Percentiles rank a stretch among this genome's conserved stretches.
These are phyloP conservation scores for Mobula birostris DNA, from an alignment of 2,113 vertebrate species.

Conservation along the genomic window DNA sequence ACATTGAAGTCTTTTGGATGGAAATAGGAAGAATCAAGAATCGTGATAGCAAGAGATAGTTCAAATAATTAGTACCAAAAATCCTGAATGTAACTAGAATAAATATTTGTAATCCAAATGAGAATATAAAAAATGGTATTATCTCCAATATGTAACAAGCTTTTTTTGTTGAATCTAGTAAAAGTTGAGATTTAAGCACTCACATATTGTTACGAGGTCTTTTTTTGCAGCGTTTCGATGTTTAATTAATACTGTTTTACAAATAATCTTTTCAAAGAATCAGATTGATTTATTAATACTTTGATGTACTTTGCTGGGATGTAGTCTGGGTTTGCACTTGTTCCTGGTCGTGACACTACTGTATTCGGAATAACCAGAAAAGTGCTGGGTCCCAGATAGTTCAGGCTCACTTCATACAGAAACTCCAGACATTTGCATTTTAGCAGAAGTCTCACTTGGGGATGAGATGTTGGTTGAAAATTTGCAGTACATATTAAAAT, in stretches of 20 bases:
- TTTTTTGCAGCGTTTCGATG: not conserved
- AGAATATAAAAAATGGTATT: not conserved
- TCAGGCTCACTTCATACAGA: not conserved
- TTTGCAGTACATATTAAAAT: not conserved
- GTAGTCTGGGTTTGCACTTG: not conserved
- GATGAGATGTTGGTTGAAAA: not conserved
- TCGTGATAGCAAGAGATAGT: not conserved
- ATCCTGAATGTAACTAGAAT: not conserved
- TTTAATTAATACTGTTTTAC: not conserved
- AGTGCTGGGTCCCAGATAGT: not conserved
- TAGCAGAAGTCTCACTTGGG: not conserved
- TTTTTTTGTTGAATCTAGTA: not conserved
- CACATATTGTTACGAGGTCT: not conserved
- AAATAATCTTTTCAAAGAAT: not conserved
- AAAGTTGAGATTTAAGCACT: not conserved
- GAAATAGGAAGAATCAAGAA: not conserved
- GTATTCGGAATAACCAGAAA: not conserved
- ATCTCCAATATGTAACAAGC: not conserved
- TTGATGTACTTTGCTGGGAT: not conserved
- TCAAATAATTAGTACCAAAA: not conserved
- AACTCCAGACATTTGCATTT: not conserved
- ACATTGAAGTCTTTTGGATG: not conserved
- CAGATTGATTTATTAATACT: not conserved
- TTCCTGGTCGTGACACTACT: not conserved
- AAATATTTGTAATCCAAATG: not conserved